Evolutionary conservation across 2,888 invertebrate species (phyloP).

Genomic region (Napeogenes inachia): DNA sequence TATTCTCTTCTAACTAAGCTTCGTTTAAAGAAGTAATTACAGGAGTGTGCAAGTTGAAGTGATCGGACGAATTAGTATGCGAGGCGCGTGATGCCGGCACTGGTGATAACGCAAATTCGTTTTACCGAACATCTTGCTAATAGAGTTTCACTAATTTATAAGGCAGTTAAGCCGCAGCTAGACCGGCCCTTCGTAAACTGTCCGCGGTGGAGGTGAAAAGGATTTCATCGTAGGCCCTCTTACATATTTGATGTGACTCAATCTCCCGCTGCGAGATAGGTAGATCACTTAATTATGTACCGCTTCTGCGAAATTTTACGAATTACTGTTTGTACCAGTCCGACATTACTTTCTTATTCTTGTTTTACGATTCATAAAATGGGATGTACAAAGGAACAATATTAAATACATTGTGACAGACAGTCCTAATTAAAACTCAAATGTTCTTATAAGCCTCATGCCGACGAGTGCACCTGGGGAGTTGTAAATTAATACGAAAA

Average conservation of each 20-base stretch:
- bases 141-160: slow-evolving; percentile 78
- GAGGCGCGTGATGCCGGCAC: slow-evolving; percentile 56
- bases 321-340: slow-evolving; percentile 42
- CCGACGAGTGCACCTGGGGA: slow-evolving; percentile 61
- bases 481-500: slow-evolving; percentile 53
- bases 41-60: slow-evolving; percentile 61
- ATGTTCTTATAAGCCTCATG: slow-evolving; percentile 62
- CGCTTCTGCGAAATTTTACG: slow-evolving; percentile 50
- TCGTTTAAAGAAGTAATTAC: slow-evolving; percentile 76
- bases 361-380: slow-evolving; percentile 8
- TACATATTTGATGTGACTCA: slow-evolving; percentile 67
- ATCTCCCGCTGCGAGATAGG: slow-evolving; percentile 56
- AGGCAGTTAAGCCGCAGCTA: slow-evolving; percentile 63
- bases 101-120: slow-evolving; percentile 77
- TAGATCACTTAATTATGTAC: slow-evolving; percentile 63
- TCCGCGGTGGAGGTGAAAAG: slow-evolving; percentile 67
- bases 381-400: slow-evolving; percentile 5
- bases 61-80: slow-evolving; percentile 68
- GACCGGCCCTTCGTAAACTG: slow-evolving; percentile 59
- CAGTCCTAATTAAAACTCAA: slow-evolving; percentile 67
- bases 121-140: slow-evolving; percentile 75
- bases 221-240: slow-evolving; percentile 66
- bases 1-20: slow-evolving; percentile 43
- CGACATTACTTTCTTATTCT: slow-evolving; percentile 2
- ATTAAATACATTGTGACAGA: slow-evolving; percentile 48